Conservation (phyloP, 1,140 invertebrate species). For the Cydia amplana region DNA sequence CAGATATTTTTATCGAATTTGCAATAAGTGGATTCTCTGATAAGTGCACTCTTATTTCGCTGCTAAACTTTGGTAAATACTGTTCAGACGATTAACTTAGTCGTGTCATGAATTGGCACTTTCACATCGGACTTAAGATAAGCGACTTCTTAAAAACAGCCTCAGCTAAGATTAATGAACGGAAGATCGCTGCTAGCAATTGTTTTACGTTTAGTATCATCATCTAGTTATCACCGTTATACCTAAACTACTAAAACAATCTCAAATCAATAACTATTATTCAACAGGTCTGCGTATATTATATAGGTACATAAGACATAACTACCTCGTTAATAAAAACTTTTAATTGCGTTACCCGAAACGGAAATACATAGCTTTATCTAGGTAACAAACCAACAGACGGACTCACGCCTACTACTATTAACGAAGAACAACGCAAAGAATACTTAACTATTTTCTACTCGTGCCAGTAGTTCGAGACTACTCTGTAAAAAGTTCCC, state of each 20-base stretch:
- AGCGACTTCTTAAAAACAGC: background rate
- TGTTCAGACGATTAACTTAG: background rate
- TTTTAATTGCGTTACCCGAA: conserved; percentile 9
- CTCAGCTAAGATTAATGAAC: conserved; percentile 3
- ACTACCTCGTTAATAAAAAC: conserved; percentile 10
- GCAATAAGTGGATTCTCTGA: background rate
- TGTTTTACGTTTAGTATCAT: background rate
- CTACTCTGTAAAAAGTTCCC: conserved; percentile 34
- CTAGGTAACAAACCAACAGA: conserved; percentile 25
- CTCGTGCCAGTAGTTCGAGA: conserved; percentile 29
- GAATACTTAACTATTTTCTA: conserved; percentile 42
- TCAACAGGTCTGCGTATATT: background rate
- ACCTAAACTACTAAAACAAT: background rate
- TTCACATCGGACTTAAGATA: background rate
- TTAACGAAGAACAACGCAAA: conserved; percentile 33
- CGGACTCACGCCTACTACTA: conserved; percentile 11
- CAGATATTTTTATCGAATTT: background rate
- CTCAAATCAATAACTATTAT: background rate
- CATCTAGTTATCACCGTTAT: background rate
- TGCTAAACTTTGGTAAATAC: background rate
- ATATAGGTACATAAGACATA: background rate
- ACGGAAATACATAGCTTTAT: background rate
- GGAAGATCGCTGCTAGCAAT: background rate
- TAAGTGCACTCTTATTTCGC: background rate
- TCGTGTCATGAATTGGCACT: conserved; percentile 12